These are phyloP conservation scores for Galerucella calmariensis DNA, from an alignment of 2,888 invertebrate species.

Conservation along the genomic window DNA sequence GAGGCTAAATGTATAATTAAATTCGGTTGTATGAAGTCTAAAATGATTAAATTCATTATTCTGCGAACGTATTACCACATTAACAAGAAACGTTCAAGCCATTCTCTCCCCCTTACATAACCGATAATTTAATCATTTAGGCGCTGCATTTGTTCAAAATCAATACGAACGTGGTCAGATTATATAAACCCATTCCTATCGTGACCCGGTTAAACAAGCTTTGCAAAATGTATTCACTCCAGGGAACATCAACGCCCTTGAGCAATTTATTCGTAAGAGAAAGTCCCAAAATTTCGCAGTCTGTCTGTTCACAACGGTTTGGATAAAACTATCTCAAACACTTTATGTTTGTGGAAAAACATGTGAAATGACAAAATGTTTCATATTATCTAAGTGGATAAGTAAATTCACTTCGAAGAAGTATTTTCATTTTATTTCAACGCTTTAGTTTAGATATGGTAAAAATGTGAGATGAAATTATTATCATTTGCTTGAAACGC, in stretches of 20 bases:
- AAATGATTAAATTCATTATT: neutral
- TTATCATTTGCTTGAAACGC: too few species aligned
- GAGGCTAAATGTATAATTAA: neutral
- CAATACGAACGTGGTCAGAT: slow-evolving; percentile 18
- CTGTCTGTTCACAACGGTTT: neutral
- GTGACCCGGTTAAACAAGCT: slow-evolving; percentile 6
- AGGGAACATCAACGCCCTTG: slow-evolving; percentile 30
- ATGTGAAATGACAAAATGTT: too few species aligned
- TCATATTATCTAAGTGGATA: too few species aligned
- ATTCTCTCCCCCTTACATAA: neutral
- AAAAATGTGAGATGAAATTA: too few species aligned
- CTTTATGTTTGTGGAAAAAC: too few species aligned
- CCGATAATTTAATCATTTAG: slow-evolving; percentile 21
- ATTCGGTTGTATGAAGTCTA: neutral
- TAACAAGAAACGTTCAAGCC: neutral
- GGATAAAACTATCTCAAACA: neutral
- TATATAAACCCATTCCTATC: slow-evolving; percentile 3
- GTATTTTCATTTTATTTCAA: too few species aligned
- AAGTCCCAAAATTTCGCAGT: slow-evolving; percentile 35
- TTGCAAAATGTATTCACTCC: slow-evolving; percentile 22
- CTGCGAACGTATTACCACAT: neutral
- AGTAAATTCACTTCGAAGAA: too few species aligned
- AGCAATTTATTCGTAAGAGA: slow-evolving; percentile 40
- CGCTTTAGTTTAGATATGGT: too few species aligned
- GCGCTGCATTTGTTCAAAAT: slow-evolving; percentile 13